Conservation (phyloP, 2,113 vertebrate genomes). For the Xerus inauris region DNA sequence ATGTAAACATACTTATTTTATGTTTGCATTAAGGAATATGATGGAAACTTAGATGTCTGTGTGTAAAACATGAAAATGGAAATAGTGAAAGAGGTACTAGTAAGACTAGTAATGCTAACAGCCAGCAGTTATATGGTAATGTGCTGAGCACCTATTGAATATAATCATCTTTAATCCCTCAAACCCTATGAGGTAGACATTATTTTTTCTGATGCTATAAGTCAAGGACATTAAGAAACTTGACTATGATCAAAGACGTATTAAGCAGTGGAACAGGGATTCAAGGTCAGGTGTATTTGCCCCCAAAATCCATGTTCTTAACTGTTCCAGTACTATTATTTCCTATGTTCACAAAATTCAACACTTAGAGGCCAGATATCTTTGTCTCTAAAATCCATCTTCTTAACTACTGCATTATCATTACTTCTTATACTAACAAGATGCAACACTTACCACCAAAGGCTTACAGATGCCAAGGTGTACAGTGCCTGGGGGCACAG, state of each 20-base stretch:
- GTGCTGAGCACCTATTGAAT: neutral
- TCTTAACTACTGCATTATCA: neutral
- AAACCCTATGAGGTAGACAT: neutral
- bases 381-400: neutral
- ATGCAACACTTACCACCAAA: conserved; percentile 88
- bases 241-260: neutral
- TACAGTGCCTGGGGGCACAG: conserved; percentile 89
- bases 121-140: neutral
- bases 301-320: neutral
- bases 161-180: neutral
- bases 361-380: conserved; percentile 76
- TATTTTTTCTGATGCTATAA: neutral
- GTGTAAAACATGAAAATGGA: neutral
- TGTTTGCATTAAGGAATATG: neutral
- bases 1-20: neutral
- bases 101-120: neutral
- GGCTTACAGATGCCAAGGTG: conserved; percentile 95
- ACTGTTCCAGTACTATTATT: neutral
- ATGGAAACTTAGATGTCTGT: neutral
- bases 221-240: neutral
- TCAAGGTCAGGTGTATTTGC: neutral
- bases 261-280: neutral
- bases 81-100: neutral
- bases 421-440: neutral
- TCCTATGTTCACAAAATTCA: neutral